A percentile compares a stretch with the other conserved stretches of the same genome.
These are phyloP conservation scores for Periphyllus acericola DNA, from an alignment of 2,888 invertebrate genomes.

Conservation along the genomic window DNA sequence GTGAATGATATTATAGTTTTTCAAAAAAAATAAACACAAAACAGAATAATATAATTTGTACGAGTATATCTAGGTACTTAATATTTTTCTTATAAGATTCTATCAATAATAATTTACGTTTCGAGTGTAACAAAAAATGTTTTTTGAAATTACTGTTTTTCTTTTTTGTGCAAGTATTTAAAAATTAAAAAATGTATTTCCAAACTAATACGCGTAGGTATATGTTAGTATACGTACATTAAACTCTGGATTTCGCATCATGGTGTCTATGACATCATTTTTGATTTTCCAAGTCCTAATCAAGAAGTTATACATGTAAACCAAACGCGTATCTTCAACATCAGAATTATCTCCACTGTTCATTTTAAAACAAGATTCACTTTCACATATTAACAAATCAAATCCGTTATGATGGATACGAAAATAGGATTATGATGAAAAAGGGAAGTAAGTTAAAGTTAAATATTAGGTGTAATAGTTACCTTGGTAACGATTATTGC, in stretches of 20 bases:
- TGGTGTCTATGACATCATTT: constrained; percentile 86
- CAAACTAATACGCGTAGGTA: no score
- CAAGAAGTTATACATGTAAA: constrained; percentile 82
- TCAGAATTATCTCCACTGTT: constrained; percentile 66
- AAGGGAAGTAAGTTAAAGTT: background rate
- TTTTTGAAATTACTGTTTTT: no score
- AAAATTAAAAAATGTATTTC: no score
- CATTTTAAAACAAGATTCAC: background rate
- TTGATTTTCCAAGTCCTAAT: constrained; percentile 81
- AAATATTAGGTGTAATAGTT: background rate
- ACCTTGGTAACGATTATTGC: background rate
- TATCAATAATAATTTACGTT: no score
- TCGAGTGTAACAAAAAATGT: no score
- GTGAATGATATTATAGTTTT: no score
- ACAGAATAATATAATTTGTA: no score
- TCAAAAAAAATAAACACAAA: no score
- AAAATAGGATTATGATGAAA: background rate
- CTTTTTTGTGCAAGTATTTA: no score
- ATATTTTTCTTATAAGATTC: no score
- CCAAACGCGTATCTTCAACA: constrained; percentile 77
- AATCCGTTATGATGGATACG: no score
- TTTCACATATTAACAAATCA: background rate
- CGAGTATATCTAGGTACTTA: no score
- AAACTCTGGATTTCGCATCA: constrained; percentile 78
- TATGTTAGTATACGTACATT: constrained; percentile 69